Evolutionary conservation across 2,113 vertebrate species (phyloP).

Genomic region (Corythornis cristatus): DNA sequence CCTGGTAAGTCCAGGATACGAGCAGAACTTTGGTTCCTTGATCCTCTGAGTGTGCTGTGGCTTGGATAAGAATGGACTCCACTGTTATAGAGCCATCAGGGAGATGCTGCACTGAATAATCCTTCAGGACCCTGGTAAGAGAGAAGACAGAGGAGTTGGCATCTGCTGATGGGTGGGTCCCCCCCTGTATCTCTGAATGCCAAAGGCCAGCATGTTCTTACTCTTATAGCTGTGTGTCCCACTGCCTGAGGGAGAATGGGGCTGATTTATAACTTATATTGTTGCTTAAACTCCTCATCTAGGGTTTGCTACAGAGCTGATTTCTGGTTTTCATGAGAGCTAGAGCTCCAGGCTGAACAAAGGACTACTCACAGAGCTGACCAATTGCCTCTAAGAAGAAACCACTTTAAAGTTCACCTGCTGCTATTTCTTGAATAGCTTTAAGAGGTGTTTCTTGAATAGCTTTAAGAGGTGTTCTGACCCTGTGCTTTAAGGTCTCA

Average conservation of each 20-base stretch:
- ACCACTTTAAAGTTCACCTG: neutral
- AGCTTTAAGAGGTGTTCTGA: neutral
- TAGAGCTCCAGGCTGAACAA: neutral
- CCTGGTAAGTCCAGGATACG: conserved; percentile 98
- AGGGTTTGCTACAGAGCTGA: neutral
- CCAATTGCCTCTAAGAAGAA: neutral
- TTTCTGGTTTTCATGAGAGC: neutral
- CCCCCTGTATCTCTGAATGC: rapidly evolving
- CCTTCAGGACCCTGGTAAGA: conserved; percentile 83
- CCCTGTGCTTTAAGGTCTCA: neutral
- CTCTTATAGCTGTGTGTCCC: neutral
- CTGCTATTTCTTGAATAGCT: neutral
- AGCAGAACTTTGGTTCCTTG: conserved; percentile 89
- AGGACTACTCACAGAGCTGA: rapidly evolving
- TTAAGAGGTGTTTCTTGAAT: neutral
- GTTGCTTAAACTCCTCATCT: rapidly evolving
- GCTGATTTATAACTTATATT: rapidly evolving
- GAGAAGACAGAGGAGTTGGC: rapidly evolving
- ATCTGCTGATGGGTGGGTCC: neutral
- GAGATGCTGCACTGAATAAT: conserved; percentile 92
- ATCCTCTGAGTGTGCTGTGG: conserved; percentile 89
- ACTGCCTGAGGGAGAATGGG: neutral
- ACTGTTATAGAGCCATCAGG: conserved; percentile 94
- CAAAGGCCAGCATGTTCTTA: rapidly evolving
- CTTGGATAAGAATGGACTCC: conserved; percentile 96